These are phyloP conservation scores for Colletes gigas DNA, from an alignment of 1,140 invertebrate species.

Conservation along the genomic window DNA sequence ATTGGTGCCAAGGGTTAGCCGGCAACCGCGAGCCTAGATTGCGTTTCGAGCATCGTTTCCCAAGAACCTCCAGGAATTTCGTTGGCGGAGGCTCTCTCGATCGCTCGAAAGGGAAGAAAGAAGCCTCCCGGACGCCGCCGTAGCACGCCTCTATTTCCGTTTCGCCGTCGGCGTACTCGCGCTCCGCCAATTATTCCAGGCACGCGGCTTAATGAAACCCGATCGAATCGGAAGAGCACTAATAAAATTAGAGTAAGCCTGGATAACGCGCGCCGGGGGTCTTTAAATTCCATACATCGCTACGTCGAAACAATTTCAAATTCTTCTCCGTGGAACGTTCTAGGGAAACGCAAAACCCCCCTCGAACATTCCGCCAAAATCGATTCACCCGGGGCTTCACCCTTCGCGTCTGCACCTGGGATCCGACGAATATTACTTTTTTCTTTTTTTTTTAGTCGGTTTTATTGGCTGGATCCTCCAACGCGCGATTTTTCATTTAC, in stretches of 20 bases:
- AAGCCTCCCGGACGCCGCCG: not conserved
- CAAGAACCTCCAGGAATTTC: conserved; percentile 55
- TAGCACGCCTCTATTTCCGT: conserved; percentile 8
- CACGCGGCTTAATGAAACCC: conserved; percentile 57
- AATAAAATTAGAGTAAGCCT: conserved; percentile 54
- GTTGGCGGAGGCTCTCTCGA: conserved; percentile 1
- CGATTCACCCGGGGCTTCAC: conserved; percentile 16
- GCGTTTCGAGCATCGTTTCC: conserved; percentile 58
- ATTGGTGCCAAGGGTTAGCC: conserved; percentile 75
- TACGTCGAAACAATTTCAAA: conserved; percentile 58
- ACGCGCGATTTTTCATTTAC: too few relatives aligned
- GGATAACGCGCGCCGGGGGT: conserved; percentile 21
- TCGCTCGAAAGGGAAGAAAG: conserved; percentile 10
- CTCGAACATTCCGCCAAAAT: conserved; percentile 53
- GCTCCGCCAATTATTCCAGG: conserved; percentile 51
- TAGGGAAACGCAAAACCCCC: conserved; percentile 1
- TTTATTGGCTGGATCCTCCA: too few relatives aligned
- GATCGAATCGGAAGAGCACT: conserved; percentile 37
- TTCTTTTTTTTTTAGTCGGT: too few relatives aligned
- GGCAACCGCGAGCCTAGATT: conserved; percentile 57
- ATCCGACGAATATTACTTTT: too few relatives aligned
- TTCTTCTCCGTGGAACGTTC: conserved; percentile 43
- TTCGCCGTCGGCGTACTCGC: not conserved
- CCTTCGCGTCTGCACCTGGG: too few relatives aligned
- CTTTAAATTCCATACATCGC: conserved; percentile 62